Evolutionary conservation across 2,888 invertebrate genomes (phyloP), one percentile per base, ranked within the genome.

Genomic region (Torymus aiolomorphi): DNA sequence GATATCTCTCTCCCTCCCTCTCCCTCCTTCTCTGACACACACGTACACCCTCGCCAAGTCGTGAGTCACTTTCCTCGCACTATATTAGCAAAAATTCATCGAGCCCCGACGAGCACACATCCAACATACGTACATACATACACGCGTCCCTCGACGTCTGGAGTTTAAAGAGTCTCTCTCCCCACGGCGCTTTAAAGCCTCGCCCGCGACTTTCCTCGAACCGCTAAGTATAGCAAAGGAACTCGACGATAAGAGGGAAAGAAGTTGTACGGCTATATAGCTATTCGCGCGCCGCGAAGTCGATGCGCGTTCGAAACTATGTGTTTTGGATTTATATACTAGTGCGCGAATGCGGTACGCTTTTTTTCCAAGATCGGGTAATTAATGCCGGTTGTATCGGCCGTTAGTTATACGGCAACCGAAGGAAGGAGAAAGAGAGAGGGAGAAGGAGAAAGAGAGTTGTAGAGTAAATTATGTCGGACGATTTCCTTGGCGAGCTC

Each of bases 151-250:
- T 42, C 42, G 20, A 2, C 14, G 66, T 57, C 62, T 49, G 57
- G 76, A 71, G 65, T 24, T 71, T 59, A 67, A 69, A 67, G 67
- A 57, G 59, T 57, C 63, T 42, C 59, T 16, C 49, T 59, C 10
- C 18, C 42, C 8, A 42, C 42, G 42, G 18, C 20, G 74, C 51
- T 75, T 71, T 80, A 72, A 66, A 54, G 52, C 54, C 42, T 42
- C 66, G n/a, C 13, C 65, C 65, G 59, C 42, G 8, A 42, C 57
- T 80, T 80, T 80, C 80, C 77, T 59, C 80, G 80, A 77, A 80
- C 62, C 65, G 65, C 76, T 74, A 80, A 73, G 80, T 80, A 77
- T 80, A 80, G 76, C 20, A 51, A 42, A 42, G 42, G 8, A 42
- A 42, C 42, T 42, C 42, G 42, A 42, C 8, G 42, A 42, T 42